phyloP scores from a whole-genome alignment of 2,113 vertebrate species.

The Conger conger region DNA sequence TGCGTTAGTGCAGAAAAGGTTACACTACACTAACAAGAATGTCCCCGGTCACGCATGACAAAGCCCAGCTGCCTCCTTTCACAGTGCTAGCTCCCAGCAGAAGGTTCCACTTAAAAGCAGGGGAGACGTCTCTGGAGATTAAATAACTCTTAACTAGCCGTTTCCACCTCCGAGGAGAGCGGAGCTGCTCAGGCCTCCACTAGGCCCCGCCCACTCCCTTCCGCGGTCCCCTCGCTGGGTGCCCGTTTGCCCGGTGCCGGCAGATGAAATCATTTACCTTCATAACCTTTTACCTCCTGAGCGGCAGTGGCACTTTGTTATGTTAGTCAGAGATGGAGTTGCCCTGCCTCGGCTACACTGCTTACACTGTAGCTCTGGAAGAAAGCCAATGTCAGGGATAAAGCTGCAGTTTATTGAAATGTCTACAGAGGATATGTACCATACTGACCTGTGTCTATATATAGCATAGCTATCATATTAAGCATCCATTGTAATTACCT shows the following conservation, averaged over 20 bases:
- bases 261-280: slow-evolving; percentile 71
- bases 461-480: background rate
- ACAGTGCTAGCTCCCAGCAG: slow-evolving; percentile 50
- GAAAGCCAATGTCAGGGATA: background rate
- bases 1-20: slow-evolving; percentile 86
- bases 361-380: background rate
- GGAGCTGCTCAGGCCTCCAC: slow-evolving; percentile 50
- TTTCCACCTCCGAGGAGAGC: slow-evolving; percentile 60
- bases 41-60: slow-evolving; percentile 83
- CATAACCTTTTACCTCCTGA: slow-evolving; percentile 66
- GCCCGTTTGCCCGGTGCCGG: slow-evolving; percentile 41
- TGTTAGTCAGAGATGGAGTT: slow-evolving; percentile 14
- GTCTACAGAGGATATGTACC: background rate
- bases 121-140: slow-evolving; percentile 63
- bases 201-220: slow-evolving; percentile 23
- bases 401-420: background rate
- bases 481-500: background rate
- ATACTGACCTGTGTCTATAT: background rate
- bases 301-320: slow-evolving; percentile 36
- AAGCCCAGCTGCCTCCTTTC: slow-evolving; percentile 80
- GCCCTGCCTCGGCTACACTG: background rate
- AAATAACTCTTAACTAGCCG: slow-evolving; percentile 56
- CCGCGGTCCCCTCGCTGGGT: slow-evolving; percentile 38
- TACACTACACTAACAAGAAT: slow-evolving; percentile 90
- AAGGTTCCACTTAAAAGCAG: slow-evolving; percentile 69